A percentile compares a stretch with the other conserved stretches of the same genome.
These are phyloP conservation scores for Hyles euphorbiae DNA, from an alignment of 1,140 invertebrate genomes.

Conservation along the genomic window DNA sequence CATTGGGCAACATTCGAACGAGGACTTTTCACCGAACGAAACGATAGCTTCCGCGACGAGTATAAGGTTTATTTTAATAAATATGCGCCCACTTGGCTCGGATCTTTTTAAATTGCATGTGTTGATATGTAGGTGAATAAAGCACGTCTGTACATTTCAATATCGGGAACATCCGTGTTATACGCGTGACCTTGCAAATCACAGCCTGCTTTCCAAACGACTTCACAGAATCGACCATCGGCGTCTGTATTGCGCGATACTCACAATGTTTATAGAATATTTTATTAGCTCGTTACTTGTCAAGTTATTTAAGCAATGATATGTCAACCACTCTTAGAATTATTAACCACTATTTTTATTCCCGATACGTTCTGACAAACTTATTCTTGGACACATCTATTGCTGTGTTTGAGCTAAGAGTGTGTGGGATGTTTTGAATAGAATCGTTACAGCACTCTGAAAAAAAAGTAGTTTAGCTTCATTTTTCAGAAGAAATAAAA, in stretches of 20 bases:
- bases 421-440: background rate
- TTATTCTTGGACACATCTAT: conserved; percentile 4
- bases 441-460: too few species aligned
- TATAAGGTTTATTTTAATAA: conserved; percentile 50
- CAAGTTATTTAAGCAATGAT: conserved; percentile 62
- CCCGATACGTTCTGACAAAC: conserved; percentile 26
- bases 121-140: conserved; percentile 74
- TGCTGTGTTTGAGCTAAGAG: background rate
- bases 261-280: conserved; percentile 66
- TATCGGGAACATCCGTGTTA: conserved; percentile 75
- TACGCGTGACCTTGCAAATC: conserved; percentile 74
- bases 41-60: conserved; percentile 37
- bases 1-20: conserved; percentile 64
- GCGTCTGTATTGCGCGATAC: conserved; percentile 65
- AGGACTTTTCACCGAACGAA: conserved; percentile 47
- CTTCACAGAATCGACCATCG: conserved; percentile 67
- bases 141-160: conserved; percentile 74
- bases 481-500: too few species aligned
- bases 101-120: conserved; percentile 68
- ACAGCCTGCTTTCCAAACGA: conserved; percentile 74
- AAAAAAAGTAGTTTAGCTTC: too few species aligned
- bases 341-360: conserved; percentile 50
- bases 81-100: conserved; percentile 33
- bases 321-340: conserved; percentile 39
- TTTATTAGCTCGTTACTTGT: conserved; percentile 65